Conservation (phyloP, 2,113 vertebrate species). For the Gasterosteus aculeatus region DNA sequence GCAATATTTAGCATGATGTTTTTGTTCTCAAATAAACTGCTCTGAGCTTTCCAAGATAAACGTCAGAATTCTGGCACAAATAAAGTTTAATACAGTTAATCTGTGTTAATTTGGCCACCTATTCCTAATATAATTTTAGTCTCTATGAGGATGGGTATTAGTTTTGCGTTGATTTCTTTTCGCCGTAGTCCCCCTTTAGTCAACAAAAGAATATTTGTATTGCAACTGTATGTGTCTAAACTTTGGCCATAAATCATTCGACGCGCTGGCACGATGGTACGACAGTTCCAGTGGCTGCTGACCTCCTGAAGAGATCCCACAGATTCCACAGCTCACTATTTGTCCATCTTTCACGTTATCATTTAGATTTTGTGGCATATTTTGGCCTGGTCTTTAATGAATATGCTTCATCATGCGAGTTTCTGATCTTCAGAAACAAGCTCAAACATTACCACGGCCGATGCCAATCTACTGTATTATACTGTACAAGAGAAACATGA, state of each 20-base stretch:
- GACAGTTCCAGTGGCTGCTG: background rate
- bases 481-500: constrained; percentile 38
- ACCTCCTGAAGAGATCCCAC: background rate
- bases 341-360: background rate
- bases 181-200: background rate
- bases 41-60: background rate
- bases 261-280: background rate
- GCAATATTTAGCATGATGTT: background rate
- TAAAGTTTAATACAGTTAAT: background rate
- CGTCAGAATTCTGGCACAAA: background rate
- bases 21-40: background rate
- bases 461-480: constrained; percentile 11
- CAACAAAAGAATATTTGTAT: background rate
- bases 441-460: constrained; percentile 13
- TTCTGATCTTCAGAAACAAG: background rate
- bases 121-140: background rate
- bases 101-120: background rate
- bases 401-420: background rate
- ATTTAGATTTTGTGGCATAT: background rate
- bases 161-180: background rate
- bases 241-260: background rate
- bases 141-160: background rate
- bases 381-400: background rate
- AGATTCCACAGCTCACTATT: background rate
- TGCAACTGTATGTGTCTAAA: background rate